Percentiles rank a stretch among this genome's conserved stretches.
These are phyloP conservation scores for Centroberyx gerrardi DNA, from an alignment of 2,797 vertebrate genomes.

Conservation along the genomic window DNA sequence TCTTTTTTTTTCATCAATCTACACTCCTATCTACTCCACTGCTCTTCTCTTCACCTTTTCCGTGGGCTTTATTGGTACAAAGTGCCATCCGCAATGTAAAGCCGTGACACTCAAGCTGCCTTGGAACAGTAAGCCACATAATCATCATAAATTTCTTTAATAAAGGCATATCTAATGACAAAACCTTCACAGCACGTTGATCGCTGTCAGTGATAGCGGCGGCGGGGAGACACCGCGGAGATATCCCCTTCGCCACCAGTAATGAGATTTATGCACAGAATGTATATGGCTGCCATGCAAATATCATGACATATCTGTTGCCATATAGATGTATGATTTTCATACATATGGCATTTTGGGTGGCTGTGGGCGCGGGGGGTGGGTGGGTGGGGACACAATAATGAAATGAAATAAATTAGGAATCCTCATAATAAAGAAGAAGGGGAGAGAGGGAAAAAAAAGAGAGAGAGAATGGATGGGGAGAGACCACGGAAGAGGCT, in stretches of 20 bases:
- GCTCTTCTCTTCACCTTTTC: slow-evolving; percentile 16
- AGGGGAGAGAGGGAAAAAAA: slow-evolving; percentile 5
- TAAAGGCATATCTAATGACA: slow-evolving; percentile 78
- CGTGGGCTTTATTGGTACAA: slow-evolving; percentile 24
- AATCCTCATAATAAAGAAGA: slow-evolving; percentile 75
- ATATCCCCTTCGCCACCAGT: slow-evolving; percentile 74
- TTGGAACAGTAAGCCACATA: slow-evolving; percentile 50
- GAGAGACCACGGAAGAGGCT: slow-evolving; percentile 71
- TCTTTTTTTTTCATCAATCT: slow-evolving; percentile 1
- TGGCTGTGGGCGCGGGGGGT: slow-evolving; percentile 19
- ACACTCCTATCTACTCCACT: slow-evolving; percentile 1
- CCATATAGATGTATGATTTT: slow-evolving; percentile 73
- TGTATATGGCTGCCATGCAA: slow-evolving; percentile 75
- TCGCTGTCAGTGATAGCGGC: slow-evolving; percentile 74
- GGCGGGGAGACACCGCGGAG: slow-evolving; percentile 55
- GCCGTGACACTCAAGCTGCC: slow-evolving; percentile 33
- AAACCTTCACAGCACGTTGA: slow-evolving; percentile 68
- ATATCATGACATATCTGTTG: slow-evolving; percentile 80
- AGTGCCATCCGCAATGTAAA: slow-evolving; percentile 33
- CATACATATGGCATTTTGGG: slow-evolving; percentile 74
- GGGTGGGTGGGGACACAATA: slow-evolving; percentile 51
- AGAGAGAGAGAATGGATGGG: slow-evolving; percentile 54
- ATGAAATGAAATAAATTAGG: slow-evolving; percentile 81
- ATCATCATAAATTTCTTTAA: slow-evolving; percentile 77
- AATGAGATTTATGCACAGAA: slow-evolving; percentile 79